Base-by-base conservation (phyloP, 2,888 invertebrate species). In the Eupithecia pulchellata region DNA sequence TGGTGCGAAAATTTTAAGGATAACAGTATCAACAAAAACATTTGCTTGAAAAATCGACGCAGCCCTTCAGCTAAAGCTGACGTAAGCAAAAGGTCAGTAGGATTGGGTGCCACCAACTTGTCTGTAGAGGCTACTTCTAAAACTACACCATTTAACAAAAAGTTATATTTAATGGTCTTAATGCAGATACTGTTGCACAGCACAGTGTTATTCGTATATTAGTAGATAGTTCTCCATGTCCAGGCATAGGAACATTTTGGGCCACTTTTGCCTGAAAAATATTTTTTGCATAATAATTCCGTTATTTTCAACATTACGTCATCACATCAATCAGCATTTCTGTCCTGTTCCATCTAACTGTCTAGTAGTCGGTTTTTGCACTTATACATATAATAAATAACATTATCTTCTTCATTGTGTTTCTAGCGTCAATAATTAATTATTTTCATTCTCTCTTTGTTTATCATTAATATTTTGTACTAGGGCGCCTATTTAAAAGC, bases 1-100 rank as follows among this genome's bases (percentile, higher is more conserved):
- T 25, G 20, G 52, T 25, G 25, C 13, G 20, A 25, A 52, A 20
- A 52, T 52, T 52, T 20, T 52, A 0, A 20, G 9, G 20, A 47
- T 11, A 17, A 30, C 30, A 9, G 58, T 30, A 58, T 58, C 58
- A 60, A 60, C 58, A 11, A 60, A 58, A 32, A 29, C 17, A 9
- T 57, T 57, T 27, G 29, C 29, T 29, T 57, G 14, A 57, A 60
- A 60, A 60, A 32, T 61, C 32, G n/a, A 34, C 61, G 29, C 36
- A 34, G 34, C 61, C 61, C 61, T 61, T 32, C 61, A 61, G 34
- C 30, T 34, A 32, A 57, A 68, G 57, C 71, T 65, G 34, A 39
- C 65, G 58, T 68, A 64, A 71, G 67, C 67, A 61, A 61, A 36
- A 64, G 67, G 68, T 61, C 55, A 64, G n/a, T 30, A n/a, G 30